Conservation (phyloP, 2,113 vertebrate genomes). For the Kryptolebias marmoratus region DNA sequence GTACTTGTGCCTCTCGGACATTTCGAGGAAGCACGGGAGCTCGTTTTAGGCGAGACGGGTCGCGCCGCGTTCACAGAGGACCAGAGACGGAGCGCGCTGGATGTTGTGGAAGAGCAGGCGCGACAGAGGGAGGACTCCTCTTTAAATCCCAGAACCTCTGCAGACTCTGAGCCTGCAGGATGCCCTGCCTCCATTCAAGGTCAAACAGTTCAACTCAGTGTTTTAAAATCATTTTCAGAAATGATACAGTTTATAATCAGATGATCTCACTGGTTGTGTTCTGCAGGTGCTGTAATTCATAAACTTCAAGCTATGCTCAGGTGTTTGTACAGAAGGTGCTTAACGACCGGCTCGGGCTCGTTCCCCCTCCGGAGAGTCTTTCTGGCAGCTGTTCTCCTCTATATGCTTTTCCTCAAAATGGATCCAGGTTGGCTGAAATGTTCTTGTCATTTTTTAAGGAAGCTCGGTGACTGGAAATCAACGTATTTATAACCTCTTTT, state of each 20-base stretch:
- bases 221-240: neutral
- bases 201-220: constrained; percentile 23
- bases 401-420: constrained; percentile 85
- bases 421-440: constrained; percentile 85
- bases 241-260: neutral
- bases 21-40: constrained; percentile 79
- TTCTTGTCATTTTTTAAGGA: neutral
- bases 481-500: constrained; percentile 2
- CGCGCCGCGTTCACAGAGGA: constrained; percentile 68
- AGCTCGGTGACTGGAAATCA: neutral
- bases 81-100: constrained; percentile 68
- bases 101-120: constrained; percentile 72
- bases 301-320: constrained; percentile 78
- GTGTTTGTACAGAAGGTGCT: constrained; percentile 78
- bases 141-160: neutral
- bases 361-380: constrained; percentile 82
- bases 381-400: constrained; percentile 84
- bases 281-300: constrained; percentile 75
- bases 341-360: constrained; percentile 62
- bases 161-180: constrained; percentile 2
- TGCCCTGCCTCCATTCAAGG: constrained; percentile 50
- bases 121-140: constrained; percentile 11
- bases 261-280: neutral
- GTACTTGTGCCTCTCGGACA: constrained; percentile 86
- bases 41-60: constrained; percentile 75